Evolutionary conservation across 2,888 invertebrate species (phyloP), one percentile per base, ranked within the genome.

Genomic region (Polyploca ridens): DNA sequence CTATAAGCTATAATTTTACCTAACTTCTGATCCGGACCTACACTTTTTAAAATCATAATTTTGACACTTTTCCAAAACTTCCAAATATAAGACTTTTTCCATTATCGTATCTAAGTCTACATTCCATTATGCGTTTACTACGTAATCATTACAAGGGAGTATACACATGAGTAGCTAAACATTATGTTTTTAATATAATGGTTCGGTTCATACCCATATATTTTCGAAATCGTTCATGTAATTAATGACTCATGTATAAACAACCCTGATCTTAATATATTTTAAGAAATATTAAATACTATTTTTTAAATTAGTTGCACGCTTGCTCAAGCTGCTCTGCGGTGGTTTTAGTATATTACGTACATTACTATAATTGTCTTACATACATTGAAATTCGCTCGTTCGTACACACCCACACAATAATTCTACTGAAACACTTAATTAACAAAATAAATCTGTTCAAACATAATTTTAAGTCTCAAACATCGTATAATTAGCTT

Each of bases 1-100:
- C 90, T 80, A 82, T 90, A 94, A 91, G 93, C 94, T 93, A 92
- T 92, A 90, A 88, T 87, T 90, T 91, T 88, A 91, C 83, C 90
- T 91, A 91, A 88, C 80, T 83, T 84, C 87, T 85, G 84, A 87
- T 81, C 84, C 81, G 81, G 86, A 87, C 82, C 88, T 89, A 91
- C 77, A 79, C 77, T 81, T 84, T 83, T 82, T 83, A 82, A 86
- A 86, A 90, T 87, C 78, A 74, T 74, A 87, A 83, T 89, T 93
- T 93, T 93, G 93, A 93, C 93, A 93, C 93, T 84, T 89, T 89
- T 90, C 82, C 84, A 86, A 89, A 89, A 88, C 84, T 82, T 87
- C 84, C 86, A 86, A 87, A 85, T 85, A 83, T 81, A 83, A 83
- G 73, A 81, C 78, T 80, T 82, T 76, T 81, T 81, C 41, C 82